Evolutionary conservation across 2,113 vertebrate species (phyloP).

Genomic region (Nettapus auritus): DNA sequence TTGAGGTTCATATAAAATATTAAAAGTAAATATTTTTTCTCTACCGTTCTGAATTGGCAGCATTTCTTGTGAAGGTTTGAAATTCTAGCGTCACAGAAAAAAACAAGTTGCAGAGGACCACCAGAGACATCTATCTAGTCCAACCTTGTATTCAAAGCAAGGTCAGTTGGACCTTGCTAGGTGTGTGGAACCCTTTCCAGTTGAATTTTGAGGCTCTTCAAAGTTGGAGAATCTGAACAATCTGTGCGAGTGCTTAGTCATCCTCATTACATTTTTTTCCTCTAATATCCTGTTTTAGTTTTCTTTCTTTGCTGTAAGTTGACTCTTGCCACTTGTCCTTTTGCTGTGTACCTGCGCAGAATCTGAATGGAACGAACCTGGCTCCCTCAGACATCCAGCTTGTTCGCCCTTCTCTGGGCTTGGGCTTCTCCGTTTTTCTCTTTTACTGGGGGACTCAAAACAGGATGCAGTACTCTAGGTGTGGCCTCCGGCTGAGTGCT

Average conservation of each 20-base stretch:
- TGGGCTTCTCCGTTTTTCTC: not conserved
- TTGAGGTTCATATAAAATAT: not conserved
- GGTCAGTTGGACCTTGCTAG: not conserved
- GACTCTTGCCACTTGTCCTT: not conserved
- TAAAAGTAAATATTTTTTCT: not conserved
- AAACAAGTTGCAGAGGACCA: not conserved
- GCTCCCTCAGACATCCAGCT: accelerated
- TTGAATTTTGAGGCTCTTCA: not conserved
- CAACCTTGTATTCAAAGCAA: not conserved
- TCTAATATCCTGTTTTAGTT: not conserved
- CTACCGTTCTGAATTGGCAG: not conserved
- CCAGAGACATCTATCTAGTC: not conserved
- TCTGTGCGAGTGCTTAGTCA: not conserved
- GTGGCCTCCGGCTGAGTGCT: not conserved
- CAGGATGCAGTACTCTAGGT: not conserved
- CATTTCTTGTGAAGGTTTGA: not conserved
- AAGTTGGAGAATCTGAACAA: not conserved
- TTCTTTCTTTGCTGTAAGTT: not conserved
- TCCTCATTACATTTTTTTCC: not conserved
- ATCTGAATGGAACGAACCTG: not conserved
- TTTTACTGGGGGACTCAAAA: not conserved
- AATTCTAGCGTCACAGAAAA: not conserved
- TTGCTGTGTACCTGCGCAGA: not conserved
- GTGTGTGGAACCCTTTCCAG: not conserved
- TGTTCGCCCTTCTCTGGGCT: not conserved